Percentiles rank a stretch among this genome's conserved stretches.
These are phyloP conservation scores for Teleopsis dalmanni DNA, from an alignment of 1,140 invertebrate species.

Conservation along the genomic window DNA sequence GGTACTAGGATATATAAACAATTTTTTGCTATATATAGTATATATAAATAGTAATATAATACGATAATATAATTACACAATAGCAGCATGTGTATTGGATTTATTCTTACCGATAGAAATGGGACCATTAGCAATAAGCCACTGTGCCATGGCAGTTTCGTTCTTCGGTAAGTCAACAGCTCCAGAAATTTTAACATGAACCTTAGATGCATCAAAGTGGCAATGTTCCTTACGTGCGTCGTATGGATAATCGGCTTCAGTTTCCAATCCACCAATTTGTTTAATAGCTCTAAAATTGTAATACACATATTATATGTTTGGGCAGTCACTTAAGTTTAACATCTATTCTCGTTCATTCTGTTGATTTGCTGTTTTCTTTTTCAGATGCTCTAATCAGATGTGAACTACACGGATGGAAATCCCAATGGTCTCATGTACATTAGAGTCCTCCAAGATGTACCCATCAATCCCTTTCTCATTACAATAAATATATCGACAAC, in stretches of 20 bases:
- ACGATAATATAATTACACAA: too few species aligned
- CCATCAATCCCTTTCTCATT: too few species aligned
- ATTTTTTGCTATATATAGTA: too few species aligned
- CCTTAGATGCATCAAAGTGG: conserved; percentile 59
- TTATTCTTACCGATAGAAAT: conserved; percentile 75
- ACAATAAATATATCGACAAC: too few species aligned
- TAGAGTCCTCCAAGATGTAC: too few species aligned
- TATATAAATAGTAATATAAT: too few species aligned
- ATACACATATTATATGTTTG: conserved; percentile 3
- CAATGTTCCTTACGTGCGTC: conserved; percentile 72
- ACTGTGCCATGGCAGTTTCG: conserved; percentile 89
- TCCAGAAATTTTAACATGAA: conserved; percentile 67
- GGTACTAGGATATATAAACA: too few species aligned
- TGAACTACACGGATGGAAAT: too few species aligned
- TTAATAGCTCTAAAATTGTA: conserved; percentile 62
- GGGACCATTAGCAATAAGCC: conserved; percentile 85
- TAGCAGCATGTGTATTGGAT: not conserved
- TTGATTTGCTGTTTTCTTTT: too few species aligned
- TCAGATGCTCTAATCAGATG: too few species aligned
- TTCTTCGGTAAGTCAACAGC: conserved; percentile 84
- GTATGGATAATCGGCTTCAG: conserved; percentile 89
- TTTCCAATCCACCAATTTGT: conserved; percentile 82
- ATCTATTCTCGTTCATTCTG: not conserved
- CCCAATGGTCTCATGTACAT: too few species aligned
- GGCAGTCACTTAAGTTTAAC: too few species aligned